These are phyloP conservation scores for Apamea anceps DNA, from an alignment of 2,888 invertebrate species.

Conservation along the genomic window DNA sequence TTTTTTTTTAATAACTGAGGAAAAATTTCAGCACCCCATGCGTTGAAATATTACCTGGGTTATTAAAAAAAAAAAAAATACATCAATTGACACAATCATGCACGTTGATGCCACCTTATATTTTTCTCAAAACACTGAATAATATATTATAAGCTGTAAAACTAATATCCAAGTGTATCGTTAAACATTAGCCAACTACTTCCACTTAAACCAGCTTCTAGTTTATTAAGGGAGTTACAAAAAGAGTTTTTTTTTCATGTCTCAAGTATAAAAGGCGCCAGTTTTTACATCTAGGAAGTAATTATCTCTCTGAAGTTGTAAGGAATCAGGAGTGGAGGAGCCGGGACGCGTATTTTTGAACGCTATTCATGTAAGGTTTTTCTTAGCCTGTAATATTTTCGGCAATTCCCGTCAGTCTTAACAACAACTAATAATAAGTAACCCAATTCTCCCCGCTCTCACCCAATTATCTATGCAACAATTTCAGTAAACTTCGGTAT, in stretches of 20 bases:
- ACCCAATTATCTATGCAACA: neutral
- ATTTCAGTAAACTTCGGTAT: too few relatives aligned
- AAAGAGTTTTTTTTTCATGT: conserved; percentile 68
- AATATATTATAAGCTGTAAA: neutral
- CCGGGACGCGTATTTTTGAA: conserved; percentile 68
- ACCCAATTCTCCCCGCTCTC: neutral
- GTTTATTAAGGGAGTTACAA: conserved; percentile 71
- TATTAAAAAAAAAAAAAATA: too few relatives aligned
- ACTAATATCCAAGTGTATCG: conserved; percentile 51
- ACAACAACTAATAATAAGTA: neutral
- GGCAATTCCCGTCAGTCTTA: neutral
- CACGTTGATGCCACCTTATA: too few relatives aligned
- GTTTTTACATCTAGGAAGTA: conserved; percentile 84
- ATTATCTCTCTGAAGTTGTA: conserved; percentile 82
- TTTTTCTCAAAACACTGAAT: neutral
- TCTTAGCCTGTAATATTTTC: neutral
- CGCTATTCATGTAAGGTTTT: neutral
- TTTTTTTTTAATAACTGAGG: too few relatives aligned
- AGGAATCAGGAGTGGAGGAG: conserved; percentile 75
- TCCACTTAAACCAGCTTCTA: conserved; percentile 50
- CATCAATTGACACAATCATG: too few relatives aligned
- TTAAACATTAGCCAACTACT: conserved; percentile 61
- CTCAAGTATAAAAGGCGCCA: conserved; percentile 73
- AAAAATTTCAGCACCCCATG: too few relatives aligned
- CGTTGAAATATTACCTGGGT: too few relatives aligned